These are phyloP conservation scores for Glaucidium brasilianum DNA, from an alignment of 2,113 vertebrate species.

Conservation along the genomic window DNA sequence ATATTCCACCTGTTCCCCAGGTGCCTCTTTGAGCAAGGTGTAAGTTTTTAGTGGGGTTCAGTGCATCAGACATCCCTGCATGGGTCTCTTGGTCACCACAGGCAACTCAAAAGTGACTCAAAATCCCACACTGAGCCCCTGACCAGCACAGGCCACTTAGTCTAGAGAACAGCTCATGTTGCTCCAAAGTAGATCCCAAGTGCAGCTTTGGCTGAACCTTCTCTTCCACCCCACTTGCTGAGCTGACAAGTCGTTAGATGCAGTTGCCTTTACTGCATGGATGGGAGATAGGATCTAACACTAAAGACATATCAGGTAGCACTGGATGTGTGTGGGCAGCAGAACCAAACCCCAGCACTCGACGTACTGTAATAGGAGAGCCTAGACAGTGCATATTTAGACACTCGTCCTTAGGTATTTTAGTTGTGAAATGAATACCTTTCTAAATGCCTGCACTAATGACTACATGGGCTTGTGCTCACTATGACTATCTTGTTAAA, in stretches of 20 bases:
- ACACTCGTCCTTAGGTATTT: neutral
- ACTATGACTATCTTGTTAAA: neutral
- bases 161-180: neutral
- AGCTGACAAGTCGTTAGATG: neutral
- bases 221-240: neutral
- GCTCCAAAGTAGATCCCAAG: neutral
- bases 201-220: neutral
- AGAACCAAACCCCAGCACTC: neutral
- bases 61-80: neutral
- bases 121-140: neutral
- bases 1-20: neutral
- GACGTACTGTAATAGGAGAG: fast-evolving
- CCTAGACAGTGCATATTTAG: neutral
- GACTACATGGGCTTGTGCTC: neutral
- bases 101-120: neutral
- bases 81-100: neutral
- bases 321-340: neutral
- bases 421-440: neutral
- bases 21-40: neutral
- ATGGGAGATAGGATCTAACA: neutral
- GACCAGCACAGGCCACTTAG: neutral
- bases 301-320: neutral
- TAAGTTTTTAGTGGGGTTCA: neutral
- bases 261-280: neutral
- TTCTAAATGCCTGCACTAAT: neutral